These are phyloP conservation scores for Turritopsis rubra DNA, from an alignment of 30 jellyfish, hydroid and myxozoan species.

Conservation along the genomic window DNA sequence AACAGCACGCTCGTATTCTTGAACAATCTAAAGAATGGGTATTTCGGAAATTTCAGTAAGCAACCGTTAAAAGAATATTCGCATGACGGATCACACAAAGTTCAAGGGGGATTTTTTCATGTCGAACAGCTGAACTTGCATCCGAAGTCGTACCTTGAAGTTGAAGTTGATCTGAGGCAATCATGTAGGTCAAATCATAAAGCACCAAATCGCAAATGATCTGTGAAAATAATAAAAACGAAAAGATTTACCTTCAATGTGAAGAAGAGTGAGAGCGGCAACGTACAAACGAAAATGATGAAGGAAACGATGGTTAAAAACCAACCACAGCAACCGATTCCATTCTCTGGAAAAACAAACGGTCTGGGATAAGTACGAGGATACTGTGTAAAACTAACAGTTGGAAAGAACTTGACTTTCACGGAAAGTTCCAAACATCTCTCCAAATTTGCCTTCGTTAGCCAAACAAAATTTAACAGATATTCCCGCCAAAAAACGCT, in stretches of 20 bases:
- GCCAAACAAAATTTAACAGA: too few relatives aligned
- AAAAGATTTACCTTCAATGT: conserved; percentile 53
- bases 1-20: conserved; percentile 92
- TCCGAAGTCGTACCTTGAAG: too few relatives aligned
- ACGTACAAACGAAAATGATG: conserved; percentile 46
- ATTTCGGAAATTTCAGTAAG: not conserved
- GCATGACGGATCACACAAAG: too few relatives aligned
- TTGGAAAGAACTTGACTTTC: too few relatives aligned
- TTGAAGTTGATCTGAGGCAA: not conserved
- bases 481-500: too few relatives aligned
- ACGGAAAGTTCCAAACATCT: not conserved
- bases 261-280: conserved; percentile 67
- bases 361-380: too few relatives aligned
- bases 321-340: conserved; percentile 84
- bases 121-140: too few relatives aligned
- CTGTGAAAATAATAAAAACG: too few relatives aligned
- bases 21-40: conserved; percentile 55
- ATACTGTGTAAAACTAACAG: too few relatives aligned
- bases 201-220: too few relatives aligned
- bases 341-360: conserved; percentile 14
- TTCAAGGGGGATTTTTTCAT: too few relatives aligned
- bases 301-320: conserved; percentile 46
- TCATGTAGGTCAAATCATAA: not conserved
- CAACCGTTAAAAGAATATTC: not conserved
- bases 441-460: too few relatives aligned